Base-by-base conservation (phyloP, 1,140 invertebrate species). In the Acromyrmex echinatior region DNA sequence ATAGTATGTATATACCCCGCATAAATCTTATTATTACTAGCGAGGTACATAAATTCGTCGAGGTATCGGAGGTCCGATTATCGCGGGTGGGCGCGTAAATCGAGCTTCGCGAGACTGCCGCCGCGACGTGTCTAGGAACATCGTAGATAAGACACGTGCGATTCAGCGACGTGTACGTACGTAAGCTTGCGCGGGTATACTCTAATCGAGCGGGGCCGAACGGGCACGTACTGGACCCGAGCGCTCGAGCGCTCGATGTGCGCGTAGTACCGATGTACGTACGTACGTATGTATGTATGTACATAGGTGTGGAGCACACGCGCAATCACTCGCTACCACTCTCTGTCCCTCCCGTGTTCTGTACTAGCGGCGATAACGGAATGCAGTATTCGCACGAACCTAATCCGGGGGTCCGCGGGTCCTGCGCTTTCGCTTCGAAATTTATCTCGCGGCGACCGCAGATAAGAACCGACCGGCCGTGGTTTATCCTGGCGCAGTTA, bases 331-430 rank as follows among this genome's bases (percentile, higher is more conserved):
- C 77, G 49, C 85, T 49, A 70, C 70, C 74, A 7, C 56, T 25
- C 39, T n/a, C 71, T 35, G 31, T 60, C n/a, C 9, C 35, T 21
- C 49, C n/a, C 66, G 63, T 81, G 65, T 68, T 71, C 90, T 91
- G 90, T 89, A 87, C 65, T 78, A 74, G 31, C 62, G 79, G 77
- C 87, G 90, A 91, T 91, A 91, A 91, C 90, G 87, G 87, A 88
- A 91, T 91, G 90, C 89, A 91, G 78, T 91, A 91, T 91, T 86
- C 87, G 89, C 90, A 91, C 87, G 89, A 90, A 91, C 89, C 90
- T 91, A 91, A 91, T 91, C 90, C 86, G 49, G 56, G 78, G 68
- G 66, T 86, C 53, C 89, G 89, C 86, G 89, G 86, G 66, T 65
- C 89, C 90, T 88, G 88, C 84, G 81, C 80, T 84, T 63, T 73